Base-by-base conservation (phyloP, 1,140 invertebrate species). In the Himalopsyche phryganea region DNA sequence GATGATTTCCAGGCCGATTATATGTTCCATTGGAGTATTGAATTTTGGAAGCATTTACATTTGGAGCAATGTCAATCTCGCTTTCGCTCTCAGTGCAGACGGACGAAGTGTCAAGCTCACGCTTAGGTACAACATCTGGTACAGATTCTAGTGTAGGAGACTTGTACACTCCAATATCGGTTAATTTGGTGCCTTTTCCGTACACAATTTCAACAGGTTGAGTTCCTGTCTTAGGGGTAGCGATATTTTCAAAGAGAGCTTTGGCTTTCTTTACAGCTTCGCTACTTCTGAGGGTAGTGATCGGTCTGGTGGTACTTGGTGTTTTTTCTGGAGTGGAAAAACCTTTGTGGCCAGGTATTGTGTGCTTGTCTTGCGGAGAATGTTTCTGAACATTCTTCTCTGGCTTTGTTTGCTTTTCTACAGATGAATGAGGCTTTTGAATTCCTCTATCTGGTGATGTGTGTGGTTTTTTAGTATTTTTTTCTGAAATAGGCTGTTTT, bases 241-340 rank as follows among this genome's bases (percentile, higher is more conserved):
- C 80, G 63, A 81, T 82, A 40, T 79, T 82, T 73, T 87, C 85
- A 72, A 86, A 87, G 11, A 87, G 66, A 28, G 77, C 79, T 70
- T 84, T 85, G 0, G 84, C 83, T 69, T 83, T 84, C 50, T 80
- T 79, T 0, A 87, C 83, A 35, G 79, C 80, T 61, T 83, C 82
- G 20, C 76, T 82, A 60, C 79, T 83, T 32, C 76, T 76, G 28
- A 81, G 65, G 17, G 69, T 72, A 46, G 74, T 74, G 50, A 73
- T 75, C 50, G 47, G 63, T 66, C 73, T 76, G 11, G 69, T 63
- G 23, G 40, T 56, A 18, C 65, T 50, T 7, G 70, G 61, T 15
- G 61, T 49, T 63, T 67, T 70, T 45, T 73, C 71, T 15, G 41
- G 38, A 46, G 41, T 53, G 38, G 3, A 40, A 5, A 3, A 5